A percentile compares a stretch with the other conserved stretches of the same genome.
phyloP scores from a whole-genome alignment of 2,797 vertebrate genomes.

The Aldrovandia affinis region DNA sequence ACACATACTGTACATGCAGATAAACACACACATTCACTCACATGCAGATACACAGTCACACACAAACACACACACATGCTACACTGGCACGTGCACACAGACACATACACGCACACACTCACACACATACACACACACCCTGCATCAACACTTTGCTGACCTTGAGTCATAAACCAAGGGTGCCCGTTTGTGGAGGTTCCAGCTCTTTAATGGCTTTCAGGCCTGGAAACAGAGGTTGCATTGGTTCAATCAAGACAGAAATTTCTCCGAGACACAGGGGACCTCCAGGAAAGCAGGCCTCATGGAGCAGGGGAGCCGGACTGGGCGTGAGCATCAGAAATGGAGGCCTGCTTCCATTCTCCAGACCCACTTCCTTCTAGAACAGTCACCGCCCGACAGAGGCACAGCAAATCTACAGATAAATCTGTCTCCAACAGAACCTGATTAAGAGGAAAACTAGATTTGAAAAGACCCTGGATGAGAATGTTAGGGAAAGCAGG shows the following conservation, averaged over 20 bases:
- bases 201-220: constrained; percentile 12
- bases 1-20: not conserved
- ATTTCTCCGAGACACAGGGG: not conserved
- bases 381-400: not conserved
- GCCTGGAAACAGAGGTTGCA: not conserved
- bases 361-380: not conserved
- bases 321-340: too few species aligned
- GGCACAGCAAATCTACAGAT: not conserved
- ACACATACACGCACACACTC: not conserved
- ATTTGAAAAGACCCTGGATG: not conserved
- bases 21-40: not conserved
- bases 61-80: not conserved
- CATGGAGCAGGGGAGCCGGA: not conserved
- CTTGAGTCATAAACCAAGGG: not conserved
- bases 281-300: not conserved
- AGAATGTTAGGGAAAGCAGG: not conserved
- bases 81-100: not conserved
- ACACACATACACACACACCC: constrained; percentile 1
- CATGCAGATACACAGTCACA: not conserved
- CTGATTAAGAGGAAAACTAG: not conserved
- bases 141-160: not conserved
- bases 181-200: not conserved
- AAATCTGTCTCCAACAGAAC: not conserved
- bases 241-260: not conserved
- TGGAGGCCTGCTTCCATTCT: not conserved